Evolutionary conservation across 2,888 invertebrate species (phyloP), one percentile per base, ranked within the genome.

Genomic region (Cenopis cana): DNA sequence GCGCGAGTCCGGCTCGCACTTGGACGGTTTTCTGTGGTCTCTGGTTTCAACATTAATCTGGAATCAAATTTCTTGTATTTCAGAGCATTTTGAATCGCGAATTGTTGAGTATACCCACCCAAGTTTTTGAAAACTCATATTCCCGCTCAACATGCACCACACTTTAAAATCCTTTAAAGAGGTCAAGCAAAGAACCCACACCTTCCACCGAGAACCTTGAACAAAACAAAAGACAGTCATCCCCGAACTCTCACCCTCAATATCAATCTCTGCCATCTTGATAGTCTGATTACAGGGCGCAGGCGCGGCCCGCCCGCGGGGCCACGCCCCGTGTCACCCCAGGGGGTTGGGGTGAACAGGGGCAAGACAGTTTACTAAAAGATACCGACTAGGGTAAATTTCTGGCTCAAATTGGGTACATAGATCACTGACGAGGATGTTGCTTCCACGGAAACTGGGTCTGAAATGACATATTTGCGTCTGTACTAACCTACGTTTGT

Each of bases 251-350:
- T 71, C 71, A 67, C 67, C 67, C 71, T 52, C 18, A 60, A 79
- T 76, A 85, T 86, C 82, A 83, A 83, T 82, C 60, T 49, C 82
- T 81, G 88, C 90, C 91, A 92, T 91, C 86, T 91, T 91, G 83
- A 76, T 75, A 69, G 74, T 73, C 73, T 84, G 86, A 89, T 90
- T 81, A 90, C 80, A 86, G 91, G 81, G 82, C 75, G 88, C 93
- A 89, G 88, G 91, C 91, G 91, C 89, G 85, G 73, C 72, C 84
- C 87, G 86, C 85, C 86, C 78, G 85, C 82, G 72, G 88, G 20
- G 87, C 68, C 85, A 83, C 88, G 86, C 89, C 89, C 87, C 85
- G 81, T 70, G 78, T 74, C 76, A 76, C 82, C 76, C 80, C 76
- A 69, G 75, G 76, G 79, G 77, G 80, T 81, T 81, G 81, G 77